These are phyloP conservation scores for Holotrichia oblita DNA, from an alignment of 1,140 invertebrate species.

Conservation along the genomic window DNA sequence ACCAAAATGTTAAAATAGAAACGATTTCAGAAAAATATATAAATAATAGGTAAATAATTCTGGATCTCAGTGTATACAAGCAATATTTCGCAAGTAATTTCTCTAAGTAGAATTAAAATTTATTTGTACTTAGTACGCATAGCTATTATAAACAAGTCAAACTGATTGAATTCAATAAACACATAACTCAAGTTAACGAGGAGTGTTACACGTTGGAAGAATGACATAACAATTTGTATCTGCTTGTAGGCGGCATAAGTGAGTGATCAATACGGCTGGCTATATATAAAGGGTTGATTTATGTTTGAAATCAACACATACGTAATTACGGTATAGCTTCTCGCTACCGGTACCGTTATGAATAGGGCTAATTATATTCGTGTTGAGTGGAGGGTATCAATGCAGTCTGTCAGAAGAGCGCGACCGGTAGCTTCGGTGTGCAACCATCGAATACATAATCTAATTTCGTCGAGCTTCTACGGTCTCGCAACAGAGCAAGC, in stretches of 20 bases:
- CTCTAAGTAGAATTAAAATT: too few species aligned
- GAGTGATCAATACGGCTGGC: neutral
- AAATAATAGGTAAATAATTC: too few species aligned
- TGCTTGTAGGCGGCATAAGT: neutral
- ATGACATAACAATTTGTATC: neutral
- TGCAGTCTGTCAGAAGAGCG: neutral
- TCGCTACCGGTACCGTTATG: neutral
- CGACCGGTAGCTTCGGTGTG: neutral
- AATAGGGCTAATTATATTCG: conserved; percentile 1
- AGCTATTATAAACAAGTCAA: too few species aligned
- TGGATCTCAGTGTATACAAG: too few species aligned
- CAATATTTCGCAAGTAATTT: too few species aligned
- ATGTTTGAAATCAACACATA: neutral
- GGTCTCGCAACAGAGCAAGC: neutral
- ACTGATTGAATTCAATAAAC: too few species aligned
- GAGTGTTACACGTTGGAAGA: too few species aligned
- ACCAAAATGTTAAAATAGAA: too few species aligned
- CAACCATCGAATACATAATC: neutral
- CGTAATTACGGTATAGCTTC: neutral
- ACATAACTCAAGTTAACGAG: too few species aligned
- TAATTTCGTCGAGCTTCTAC: conserved; percentile 1
- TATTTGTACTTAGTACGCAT: too few species aligned
- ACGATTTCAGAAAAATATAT: too few species aligned
- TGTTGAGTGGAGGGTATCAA: conserved; percentile 1
- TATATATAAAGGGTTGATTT: neutral